Evolutionary conservation across 2,113 vertebrate species (phyloP), one percentile per base, ranked within the genome.

Genomic region (Rhabdornis inornatus): DNA sequence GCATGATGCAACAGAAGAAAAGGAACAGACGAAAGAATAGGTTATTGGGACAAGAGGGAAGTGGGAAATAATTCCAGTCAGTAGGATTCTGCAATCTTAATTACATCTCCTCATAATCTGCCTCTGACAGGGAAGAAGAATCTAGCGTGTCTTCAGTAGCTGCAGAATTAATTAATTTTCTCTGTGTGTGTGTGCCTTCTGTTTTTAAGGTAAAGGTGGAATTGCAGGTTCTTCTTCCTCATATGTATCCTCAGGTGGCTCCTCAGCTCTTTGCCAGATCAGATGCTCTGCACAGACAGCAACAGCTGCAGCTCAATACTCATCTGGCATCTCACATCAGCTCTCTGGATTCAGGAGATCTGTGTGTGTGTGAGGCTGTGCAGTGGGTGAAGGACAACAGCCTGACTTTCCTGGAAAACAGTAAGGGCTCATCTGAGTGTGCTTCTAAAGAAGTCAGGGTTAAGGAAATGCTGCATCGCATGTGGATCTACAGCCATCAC

Each of bases 401-500:
- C n/a, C 47, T 81, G 35, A 68, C 96, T 55, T 97, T 97, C 74
- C 55, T 98, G 77, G 91, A 96, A 39, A 95, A 24, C 49, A 75
- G 89, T 4, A 91, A 95, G 68, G 22, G 63, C 3, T 14, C 39
- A 0, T 44, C 72, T 0, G 93, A 95, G 92, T 52, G 81, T 3
- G 49, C 80, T 35, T 13, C 77, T 10, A 3, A 81, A 78, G 83
- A 47, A 64, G 84, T 61, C 9, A 28, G 57, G 7, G 85, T 83
- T 39, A 97, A 97, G 95, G 83, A 68, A 50, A 89, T 55, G 0
- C 93, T 98, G 86, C 96, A 86, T 42, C 97, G 98, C 21, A 97
- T 98, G 98, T 98, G 98, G 98, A 98, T 98, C 95, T 98, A 98
- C 83, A 98, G 98, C 78, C 98, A 98, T 35, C 98, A 98, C 15